phyloP scores from a whole-genome alignment of 2,888 invertebrate genomes.

The Oxytorus armatus region DNA sequence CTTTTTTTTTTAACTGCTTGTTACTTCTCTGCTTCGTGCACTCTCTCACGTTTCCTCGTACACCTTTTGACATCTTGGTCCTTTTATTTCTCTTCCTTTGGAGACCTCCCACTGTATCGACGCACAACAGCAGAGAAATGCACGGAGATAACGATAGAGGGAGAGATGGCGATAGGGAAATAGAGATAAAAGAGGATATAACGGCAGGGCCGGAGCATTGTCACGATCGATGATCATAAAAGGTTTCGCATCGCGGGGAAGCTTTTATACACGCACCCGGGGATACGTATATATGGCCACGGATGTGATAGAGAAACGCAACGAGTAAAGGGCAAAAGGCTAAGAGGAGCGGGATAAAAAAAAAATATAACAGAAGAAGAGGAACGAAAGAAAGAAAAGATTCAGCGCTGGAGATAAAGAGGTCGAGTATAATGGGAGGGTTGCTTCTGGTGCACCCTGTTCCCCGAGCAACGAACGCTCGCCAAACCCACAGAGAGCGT shows the following conservation, averaged over 20 bases:
- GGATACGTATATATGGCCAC: not conserved
- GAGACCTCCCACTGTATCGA: constrained; percentile 38
- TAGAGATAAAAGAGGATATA: constrained; percentile 29
- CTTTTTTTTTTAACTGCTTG: not conserved
- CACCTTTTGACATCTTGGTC: constrained; percentile 18
- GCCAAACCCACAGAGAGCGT: constrained; percentile 69
- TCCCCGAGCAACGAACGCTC: constrained; percentile 72
- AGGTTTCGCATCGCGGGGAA: constrained; percentile 77
- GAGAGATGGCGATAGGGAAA: constrained; percentile 9
- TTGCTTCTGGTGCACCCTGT: constrained; percentile 69
- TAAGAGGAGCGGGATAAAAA: constrained; percentile 57
- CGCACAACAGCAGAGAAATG: constrained; percentile 24
- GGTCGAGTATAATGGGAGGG: constrained; percentile 77
- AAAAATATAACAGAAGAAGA: constrained; percentile 29
- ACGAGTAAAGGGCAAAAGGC: constrained; percentile 46
- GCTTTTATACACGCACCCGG: constrained; percentile 56
- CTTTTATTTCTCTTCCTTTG: constrained; percentile 30
- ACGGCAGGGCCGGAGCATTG: constrained; percentile 72
- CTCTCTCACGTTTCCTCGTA: constrained; percentile 20
- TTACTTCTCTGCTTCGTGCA: constrained; percentile 4
- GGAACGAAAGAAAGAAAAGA: constrained; percentile 72
- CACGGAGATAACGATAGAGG: constrained; percentile 27
- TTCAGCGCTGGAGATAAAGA: constrained; percentile 78
- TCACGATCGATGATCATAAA: constrained; percentile 79
- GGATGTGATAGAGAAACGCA: constrained; percentile 46